Base-by-base conservation (phyloP, 2,888 invertebrate species). In the Apodemia mormo region DNA sequence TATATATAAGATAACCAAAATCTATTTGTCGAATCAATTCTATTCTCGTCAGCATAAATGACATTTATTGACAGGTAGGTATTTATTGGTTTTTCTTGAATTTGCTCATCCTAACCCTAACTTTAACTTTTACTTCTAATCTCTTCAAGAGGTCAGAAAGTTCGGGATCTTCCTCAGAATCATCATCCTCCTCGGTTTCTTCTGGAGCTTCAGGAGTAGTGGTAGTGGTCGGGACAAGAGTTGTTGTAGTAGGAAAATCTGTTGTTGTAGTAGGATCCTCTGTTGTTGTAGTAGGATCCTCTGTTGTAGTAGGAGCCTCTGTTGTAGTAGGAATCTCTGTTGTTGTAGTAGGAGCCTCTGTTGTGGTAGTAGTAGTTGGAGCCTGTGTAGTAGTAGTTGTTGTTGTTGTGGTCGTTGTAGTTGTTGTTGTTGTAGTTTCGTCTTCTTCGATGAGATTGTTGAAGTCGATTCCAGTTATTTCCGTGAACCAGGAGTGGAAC, bases 41-140 rank as follows among this genome's bases (percentile, higher is more conserved):
- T 22, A 22, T 22, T 22, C 22, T 22, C 22, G 22, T 22, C 22
- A 22, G 22, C 22, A 22, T 22, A 22, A 22, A 22, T 22, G 0
- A 22, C 22, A 22, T 22, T 22, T 22, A 22, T 22, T 22, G 22
- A 0, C 22, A 22, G 22, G 22, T 22, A 22, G 22, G 22, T 22
- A 22, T 22, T 22, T 22, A 22, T 22, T 22, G 22, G 22, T 6
- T 37, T 6, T 37, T 3, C 49, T 81, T 81, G 71, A 79, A 83
- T 71, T 89, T 90, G 74, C 84, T 87, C 70, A 92, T 71, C 66
- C 80, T 83, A 56, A 92, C 89, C 73, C 87, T 88, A 37, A 92
- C 91, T 73, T 89, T 88, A 37, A 92, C 91, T 75, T 85, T 83
- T 0, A 92, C 85, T 77, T 89, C 84, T 54, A 92, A 79, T 66